Evolutionary conservation across 1,140 invertebrate genomes (phyloP), one percentile per base, ranked within the genome.

Genomic region (Aradophagus sp.): DNA sequence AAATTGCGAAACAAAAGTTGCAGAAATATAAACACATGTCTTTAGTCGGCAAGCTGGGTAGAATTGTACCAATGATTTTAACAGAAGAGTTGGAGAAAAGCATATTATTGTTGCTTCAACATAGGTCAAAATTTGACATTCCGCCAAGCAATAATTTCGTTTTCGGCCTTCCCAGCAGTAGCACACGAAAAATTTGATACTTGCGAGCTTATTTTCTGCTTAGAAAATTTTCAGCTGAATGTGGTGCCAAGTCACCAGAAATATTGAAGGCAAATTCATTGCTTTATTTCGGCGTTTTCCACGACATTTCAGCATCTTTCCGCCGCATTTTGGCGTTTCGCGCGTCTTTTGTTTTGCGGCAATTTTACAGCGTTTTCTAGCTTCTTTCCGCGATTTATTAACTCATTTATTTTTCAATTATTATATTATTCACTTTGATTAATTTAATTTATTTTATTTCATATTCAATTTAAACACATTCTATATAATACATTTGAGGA

Each of bases 41-140:
- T 7, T 13, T 65, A 10, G 11, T 17, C 6, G 69, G 68, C 6
- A 71, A 71, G 36, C 12, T 58, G 8, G 47, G 53, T 4, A 23
- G 26, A 34, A 38, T 10, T 3, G 61, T 66, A 3, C 61, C 59
- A 10, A 52, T 72, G n/a, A 35, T 72, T n/a, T n/a, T n/a, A n/a
- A n/a, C n/a, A n/a, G n/a, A n/a, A 2, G 7, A 66, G 8, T 20
- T 32, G 19, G n/a, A 13, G 1, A 0, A 32, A 17, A 31, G 34
- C 6, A 50, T 72, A 0, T 2, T 29, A 8, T 13, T 55, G 0
- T 7, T 66, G 3, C 0, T 66, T 5, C 1, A 50, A 23, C 5
- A 5, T 0, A 13, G 62, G 13, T 7, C 48, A 8, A n/a, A 32
- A 8, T 26, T 42, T 14, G 5, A 15, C 7, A 29, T 73, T 4